These are phyloP conservation scores for Pseudorasbora parva DNA, from an alignment of 2,113 vertebrate species.

Conservation along the genomic window DNA sequence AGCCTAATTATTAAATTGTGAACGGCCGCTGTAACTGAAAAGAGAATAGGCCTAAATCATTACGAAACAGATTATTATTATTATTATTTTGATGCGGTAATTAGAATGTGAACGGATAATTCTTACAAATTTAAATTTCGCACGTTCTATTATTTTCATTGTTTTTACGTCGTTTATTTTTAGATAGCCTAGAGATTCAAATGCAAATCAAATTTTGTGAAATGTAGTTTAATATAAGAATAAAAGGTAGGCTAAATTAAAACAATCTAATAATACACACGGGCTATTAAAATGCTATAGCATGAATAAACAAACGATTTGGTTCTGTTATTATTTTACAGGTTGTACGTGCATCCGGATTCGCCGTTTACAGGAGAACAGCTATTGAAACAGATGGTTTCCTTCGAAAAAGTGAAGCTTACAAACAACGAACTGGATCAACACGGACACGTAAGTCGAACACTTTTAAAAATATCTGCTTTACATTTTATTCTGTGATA, in stretches of 20 bases:
- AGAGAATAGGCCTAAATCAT: not conserved
- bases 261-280: not conserved
- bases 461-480: not conserved
- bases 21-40: not conserved
- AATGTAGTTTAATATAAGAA: not conserved
- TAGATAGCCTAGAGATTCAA: not conserved
- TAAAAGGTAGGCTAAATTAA: not conserved
- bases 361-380: conserved; percentile 97
- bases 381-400: conserved; percentile 97
- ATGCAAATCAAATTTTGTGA: not conserved
- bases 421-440: conserved; percentile 99
- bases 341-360: conserved; percentile 96
- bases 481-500: not conserved
- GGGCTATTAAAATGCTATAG: not conserved
- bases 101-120: not conserved
- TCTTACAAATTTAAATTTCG: not conserved
- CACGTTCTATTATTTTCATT: not conserved
- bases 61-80: not conserved
- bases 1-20: not conserved
- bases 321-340: conserved; percentile 62
- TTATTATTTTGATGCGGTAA: not conserved
- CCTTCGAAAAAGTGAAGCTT: conserved; percentile 98
- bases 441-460: conserved; percentile 88
- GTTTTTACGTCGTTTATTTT: not conserved
- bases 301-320: not conserved